Evolutionary conservation across 2,888 invertebrate species (phyloP).

Genomic region (Leucoma salicis): DNA sequence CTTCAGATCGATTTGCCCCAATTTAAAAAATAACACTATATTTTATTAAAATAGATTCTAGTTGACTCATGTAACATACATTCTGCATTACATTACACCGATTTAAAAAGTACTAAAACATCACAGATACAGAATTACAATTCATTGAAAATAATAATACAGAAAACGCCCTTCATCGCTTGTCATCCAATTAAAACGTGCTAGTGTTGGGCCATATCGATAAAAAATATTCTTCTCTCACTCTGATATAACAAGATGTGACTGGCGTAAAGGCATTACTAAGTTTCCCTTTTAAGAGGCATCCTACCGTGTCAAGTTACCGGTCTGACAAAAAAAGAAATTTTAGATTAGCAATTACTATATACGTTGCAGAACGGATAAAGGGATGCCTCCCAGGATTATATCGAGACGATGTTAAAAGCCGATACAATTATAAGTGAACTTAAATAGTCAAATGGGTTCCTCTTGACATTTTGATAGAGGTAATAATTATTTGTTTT

Average conservation of each 20-base stretch:
- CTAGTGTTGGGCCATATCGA: constrained; percentile 67
- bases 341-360: constrained; percentile 60
- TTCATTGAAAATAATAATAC: constrained; percentile 9
- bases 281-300: constrained; percentile 69
- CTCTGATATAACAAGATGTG: constrained; percentile 61
- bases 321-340: constrained; percentile 43
- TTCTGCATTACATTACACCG: constrained; percentile 15
- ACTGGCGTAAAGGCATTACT: constrained; percentile 73
- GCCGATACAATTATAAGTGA: constrained; percentile 46
- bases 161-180: constrained; percentile 19
- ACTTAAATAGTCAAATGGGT: constrained; percentile 48
- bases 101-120: constrained; percentile 16
- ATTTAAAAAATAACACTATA: too few species aligned
- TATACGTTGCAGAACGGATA: constrained; percentile 49
- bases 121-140: constrained; percentile 10
- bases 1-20: too few species aligned
- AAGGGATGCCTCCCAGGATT: constrained; percentile 56
- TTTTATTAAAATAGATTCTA: too few species aligned
- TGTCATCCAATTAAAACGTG: constrained; percentile 57
- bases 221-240: constrained; percentile 50
- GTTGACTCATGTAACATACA: too few species aligned
- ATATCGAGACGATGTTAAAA: constrained; percentile 38
- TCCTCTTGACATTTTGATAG: constrained; percentile 34
- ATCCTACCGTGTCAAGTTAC: constrained; percentile 66
- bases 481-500: constrained; percentile 45